A percentile compares a stretch with the other conserved stretches of the same genome.
Conservation (phyloP, 1,140 invertebrate species). For the Drosophila pectinifera region DNA sequence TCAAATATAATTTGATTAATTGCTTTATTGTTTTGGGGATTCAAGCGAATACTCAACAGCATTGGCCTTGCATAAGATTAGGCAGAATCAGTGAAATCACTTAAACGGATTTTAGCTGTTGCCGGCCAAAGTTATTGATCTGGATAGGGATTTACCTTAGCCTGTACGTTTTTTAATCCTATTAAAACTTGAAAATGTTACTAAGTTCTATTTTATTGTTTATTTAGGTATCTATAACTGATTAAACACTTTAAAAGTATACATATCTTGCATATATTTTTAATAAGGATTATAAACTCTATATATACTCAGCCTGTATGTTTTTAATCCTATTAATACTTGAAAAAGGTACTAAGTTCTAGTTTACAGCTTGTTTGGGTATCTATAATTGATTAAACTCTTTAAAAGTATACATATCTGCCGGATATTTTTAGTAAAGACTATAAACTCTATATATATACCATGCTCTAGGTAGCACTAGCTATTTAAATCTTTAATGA, state of each 20-base stretch:
- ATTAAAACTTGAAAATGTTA: background rate
- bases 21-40: slow-evolving; percentile 63
- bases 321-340: background rate
- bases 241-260: no score
- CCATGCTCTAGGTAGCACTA: no score
- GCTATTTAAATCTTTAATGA: background rate
- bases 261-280: no score
- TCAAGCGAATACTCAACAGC: slow-evolving; percentile 36
- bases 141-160: background rate
- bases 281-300: no score
- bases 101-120: slow-evolving; percentile 25
- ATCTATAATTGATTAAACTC: no score
- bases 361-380: no score
- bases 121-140: slow-evolving; percentile 1
- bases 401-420: no score
- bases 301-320: background rate
- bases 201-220: no score
- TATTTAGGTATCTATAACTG: no score
- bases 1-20: slow-evolving; percentile 82
- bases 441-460: no score
- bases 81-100: slow-evolving; percentile 35
- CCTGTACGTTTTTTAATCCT: background rate
- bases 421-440: no score
- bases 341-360: background rate
- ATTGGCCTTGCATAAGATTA: slow-evolving; percentile 37